Conservation (phyloP, 2,888 invertebrate species). For the Nyleta sp. region DNA sequence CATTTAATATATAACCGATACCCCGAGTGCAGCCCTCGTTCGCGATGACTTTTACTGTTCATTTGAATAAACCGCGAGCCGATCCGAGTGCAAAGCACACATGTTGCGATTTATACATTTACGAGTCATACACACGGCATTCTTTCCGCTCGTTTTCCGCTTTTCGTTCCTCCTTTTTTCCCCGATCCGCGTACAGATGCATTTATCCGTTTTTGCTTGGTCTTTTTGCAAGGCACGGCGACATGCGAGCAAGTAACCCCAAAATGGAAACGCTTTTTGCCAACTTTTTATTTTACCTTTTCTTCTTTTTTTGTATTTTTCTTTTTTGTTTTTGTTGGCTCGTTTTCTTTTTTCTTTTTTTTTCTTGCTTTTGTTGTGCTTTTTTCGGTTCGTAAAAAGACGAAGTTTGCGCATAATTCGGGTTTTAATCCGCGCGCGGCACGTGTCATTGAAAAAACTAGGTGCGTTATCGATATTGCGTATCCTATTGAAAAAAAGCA, state of each 20-base stretch:
- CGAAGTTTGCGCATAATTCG: conserved; percentile 47
- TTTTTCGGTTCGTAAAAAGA: conserved; percentile 31
- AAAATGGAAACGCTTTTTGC: conserved; percentile 42
- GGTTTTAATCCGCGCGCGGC: conserved; percentile 54
- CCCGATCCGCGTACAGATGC: conserved; percentile 37
- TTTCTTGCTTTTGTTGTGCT: conserved; percentile 2
- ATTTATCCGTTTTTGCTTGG: conserved; percentile 42
- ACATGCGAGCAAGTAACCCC: conserved; percentile 34
- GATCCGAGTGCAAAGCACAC: conserved; percentile 53
- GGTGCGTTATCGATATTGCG: conserved; percentile 66
- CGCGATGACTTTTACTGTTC: conserved; percentile 79
- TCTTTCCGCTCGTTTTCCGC: conserved; percentile 50
- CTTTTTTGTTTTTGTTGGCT: no score
- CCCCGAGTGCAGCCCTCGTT: conserved; percentile 62
- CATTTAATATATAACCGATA: conserved; percentile 43
- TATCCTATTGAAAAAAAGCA: conserved; percentile 66
- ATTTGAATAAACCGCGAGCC: conserved; percentile 79
- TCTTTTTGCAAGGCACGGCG: conserved; percentile 37
- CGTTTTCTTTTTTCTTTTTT: conserved; percentile 10
- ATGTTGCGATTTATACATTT: conserved; percentile 53
- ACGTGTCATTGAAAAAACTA: conserved; percentile 60
- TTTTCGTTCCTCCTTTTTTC: conserved; percentile 16
- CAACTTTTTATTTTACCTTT: conserved; percentile 5
- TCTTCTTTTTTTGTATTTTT: no score
- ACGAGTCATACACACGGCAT: conserved; percentile 45